A percentile compares a stretch with the other conserved stretches of the same genome.
Evolutionary conservation across 2,113 vertebrate species (phyloP).

Genomic region (Pterocles gutturalis): DNA sequence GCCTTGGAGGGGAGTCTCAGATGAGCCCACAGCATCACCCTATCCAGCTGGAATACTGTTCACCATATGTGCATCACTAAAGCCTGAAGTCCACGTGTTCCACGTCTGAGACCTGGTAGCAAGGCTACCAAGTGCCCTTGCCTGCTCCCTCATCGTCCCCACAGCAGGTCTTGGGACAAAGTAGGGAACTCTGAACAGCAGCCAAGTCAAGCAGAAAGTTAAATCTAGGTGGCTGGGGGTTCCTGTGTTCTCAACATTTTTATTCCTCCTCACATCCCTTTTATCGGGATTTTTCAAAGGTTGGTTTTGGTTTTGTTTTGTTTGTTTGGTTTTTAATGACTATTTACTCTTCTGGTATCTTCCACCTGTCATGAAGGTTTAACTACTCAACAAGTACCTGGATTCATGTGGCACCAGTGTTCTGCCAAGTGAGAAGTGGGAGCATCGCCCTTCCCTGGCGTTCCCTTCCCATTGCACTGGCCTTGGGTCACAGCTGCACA

Average conservation of each 20-base stretch:
- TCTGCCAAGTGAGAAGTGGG: neutral
- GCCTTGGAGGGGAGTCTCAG: neutral
- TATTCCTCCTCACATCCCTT: neutral
- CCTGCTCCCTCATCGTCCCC: neutral
- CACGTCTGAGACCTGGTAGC: neutral
- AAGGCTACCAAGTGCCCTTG: neutral
- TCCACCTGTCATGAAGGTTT: neutral
- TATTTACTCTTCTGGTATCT: neutral
- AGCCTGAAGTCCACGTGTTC: neutral
- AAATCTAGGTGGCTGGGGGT: neutral
- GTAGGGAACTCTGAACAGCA: neutral
- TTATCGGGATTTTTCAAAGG: accelerated
- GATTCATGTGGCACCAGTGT: neutral
- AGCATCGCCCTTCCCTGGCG: neutral
- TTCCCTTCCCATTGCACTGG: neutral
- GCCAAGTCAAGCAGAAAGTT: neutral
- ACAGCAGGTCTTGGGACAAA: neutral
- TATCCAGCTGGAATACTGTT: neutral
- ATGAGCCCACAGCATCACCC: neutral
- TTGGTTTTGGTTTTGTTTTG: neutral
- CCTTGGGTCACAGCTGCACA: neutral
- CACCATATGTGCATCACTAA: neutral
- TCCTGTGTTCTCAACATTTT: neutral
- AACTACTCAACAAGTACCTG: neutral
- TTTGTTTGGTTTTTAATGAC: neutral